Evolutionary conservation across 2,888 invertebrate genomes (phyloP).

Genomic region (Pristionchus entomophagus): DNA sequence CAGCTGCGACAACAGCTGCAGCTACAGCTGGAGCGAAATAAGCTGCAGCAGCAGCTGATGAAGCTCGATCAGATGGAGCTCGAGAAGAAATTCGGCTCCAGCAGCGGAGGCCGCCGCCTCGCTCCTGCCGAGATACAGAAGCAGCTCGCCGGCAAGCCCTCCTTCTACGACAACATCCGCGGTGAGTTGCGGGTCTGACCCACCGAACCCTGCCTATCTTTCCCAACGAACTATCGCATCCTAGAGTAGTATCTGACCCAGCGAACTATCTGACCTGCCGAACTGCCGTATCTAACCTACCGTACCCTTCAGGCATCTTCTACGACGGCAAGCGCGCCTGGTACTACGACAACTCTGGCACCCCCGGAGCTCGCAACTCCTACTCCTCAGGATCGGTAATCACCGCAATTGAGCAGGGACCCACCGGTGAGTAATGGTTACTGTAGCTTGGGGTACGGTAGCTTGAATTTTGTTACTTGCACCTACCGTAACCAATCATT

Average conservation of each 20-base stretch:
- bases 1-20: too few species aligned
- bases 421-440: too few species aligned
- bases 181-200: slow-evolving; percentile 19
- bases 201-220: not conserved
- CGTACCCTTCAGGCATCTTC: not conserved
- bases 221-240: too few species aligned
- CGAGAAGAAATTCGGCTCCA: slow-evolving; percentile 45
- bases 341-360: slow-evolving; percentile 32
- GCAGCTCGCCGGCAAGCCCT: slow-evolving; percentile 50
- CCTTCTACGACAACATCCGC: slow-evolving; percentile 50
- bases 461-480: not conserved
- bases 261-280: too few species aligned
- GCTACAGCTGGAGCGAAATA: too few species aligned
- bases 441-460: not conserved
- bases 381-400: slow-evolving; percentile 6
- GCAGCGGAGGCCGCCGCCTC: slow-evolving; percentile 45
- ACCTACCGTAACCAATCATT: not conserved
- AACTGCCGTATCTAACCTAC: not conserved
- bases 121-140: slow-evolving; percentile 51
- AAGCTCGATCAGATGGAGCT: not conserved
- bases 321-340: slow-evolving; percentile 30
- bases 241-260: too few species aligned
- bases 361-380: slow-evolving; percentile 39
- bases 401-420: slow-evolving; percentile 41
- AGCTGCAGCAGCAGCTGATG: too few species aligned